These are phyloP conservation scores for Albula glossodonta DNA, from an alignment of 2,113 vertebrate species.

Conservation along the genomic window DNA sequence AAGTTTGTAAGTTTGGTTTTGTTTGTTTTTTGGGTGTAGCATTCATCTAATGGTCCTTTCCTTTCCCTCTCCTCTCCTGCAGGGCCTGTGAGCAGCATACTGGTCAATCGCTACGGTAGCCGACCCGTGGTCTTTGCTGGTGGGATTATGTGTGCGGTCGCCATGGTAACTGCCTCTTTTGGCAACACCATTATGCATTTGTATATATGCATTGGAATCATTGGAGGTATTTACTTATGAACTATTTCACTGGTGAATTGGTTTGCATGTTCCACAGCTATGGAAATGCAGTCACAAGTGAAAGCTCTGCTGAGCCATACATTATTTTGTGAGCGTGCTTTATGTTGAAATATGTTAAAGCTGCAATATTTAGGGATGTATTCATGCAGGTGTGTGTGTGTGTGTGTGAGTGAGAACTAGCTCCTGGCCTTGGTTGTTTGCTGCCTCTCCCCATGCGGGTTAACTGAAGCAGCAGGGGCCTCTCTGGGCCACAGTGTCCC, in stretches of 20 bases:
- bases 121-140: conserved; percentile 76
- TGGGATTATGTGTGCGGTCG: conserved; percentile 71
- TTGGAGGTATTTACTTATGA: conserved; percentile 69
- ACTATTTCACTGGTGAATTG: not conserved
- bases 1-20: not conserved
- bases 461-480: not conserved
- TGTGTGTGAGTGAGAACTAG: not conserved
- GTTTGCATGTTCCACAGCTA: not conserved
- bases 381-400: not conserved
- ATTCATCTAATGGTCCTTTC: conserved; percentile 2
- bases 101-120: conserved; percentile 77
- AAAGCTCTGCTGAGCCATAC: not conserved
- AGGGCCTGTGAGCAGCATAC: conserved; percentile 77
- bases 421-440: not conserved
- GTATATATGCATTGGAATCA: conserved; percentile 74
- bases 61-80: not conserved
- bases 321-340: not conserved
- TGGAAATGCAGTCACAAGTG: not conserved
- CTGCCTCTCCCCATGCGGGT: not conserved
- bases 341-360: not conserved
- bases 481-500: not conserved
- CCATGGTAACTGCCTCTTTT: conserved; percentile 75
- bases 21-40: not conserved
- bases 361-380: not conserved
- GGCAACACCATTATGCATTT: conserved; percentile 76